Base-by-base conservation (phyloP, 2,797 vertebrate genomes). In the Leuciscus waleckii region DNA sequence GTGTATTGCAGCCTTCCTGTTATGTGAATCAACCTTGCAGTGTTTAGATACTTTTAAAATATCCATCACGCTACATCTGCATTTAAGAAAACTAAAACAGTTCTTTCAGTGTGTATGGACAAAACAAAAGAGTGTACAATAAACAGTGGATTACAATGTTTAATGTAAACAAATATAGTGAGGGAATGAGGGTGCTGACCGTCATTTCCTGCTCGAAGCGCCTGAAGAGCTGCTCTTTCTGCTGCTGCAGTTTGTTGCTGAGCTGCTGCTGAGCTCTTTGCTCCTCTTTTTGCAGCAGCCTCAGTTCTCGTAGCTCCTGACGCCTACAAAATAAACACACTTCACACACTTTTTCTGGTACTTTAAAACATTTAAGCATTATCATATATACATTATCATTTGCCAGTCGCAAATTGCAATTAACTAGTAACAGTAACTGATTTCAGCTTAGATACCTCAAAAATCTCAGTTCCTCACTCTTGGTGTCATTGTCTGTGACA, bases 391-490 rank as follows among this genome's bases (percentile, higher is more conserved):
- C 21, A 51, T 32, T 69, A 68, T 17, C 21, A 23, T n/a, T 71
- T 32, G 49, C 46, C 26, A 35, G 35, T 29, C 13, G 11, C 23
- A 63, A 73, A 49, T 7, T 63, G 61, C 13, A 63, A 63, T 29
- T 7, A 65, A 54, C 21, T 21, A 58, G 43, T 32, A 71, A 74
- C 14, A 41, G 37, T 39, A 65, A 37, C 6, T 51, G 39, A 65
- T 35, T 16, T 81, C 39, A 79, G 26, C 29, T 71, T 54, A 58
- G 29, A 19, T 93, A 98, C 98, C 98, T 96, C 85, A 99, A 92
- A 92, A 98, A 99, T 86, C 98, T 89, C 95, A 99, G 94, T 91
- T 99, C 98, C 91, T 99, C 98, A 10, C 95, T 98, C 95, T 98
- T 99, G 43, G 96, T 95, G 90, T 99, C 98, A 88, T 96, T 98